phyloP scores from a whole-genome alignment of 2,113 vertebrate genomes.

The Myiozetetes cayanensis region DNA sequence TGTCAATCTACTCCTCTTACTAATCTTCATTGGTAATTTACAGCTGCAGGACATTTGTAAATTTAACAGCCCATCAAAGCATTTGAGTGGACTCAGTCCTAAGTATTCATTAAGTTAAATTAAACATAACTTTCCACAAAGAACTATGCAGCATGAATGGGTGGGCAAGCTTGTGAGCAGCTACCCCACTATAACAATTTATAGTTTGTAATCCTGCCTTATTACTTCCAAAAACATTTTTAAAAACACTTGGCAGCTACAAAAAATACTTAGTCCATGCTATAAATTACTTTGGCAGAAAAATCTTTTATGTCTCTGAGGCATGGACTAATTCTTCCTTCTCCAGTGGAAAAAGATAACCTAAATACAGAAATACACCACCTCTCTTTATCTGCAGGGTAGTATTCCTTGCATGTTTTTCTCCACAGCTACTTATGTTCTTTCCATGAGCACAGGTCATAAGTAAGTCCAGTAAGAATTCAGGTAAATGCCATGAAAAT shows the following conservation, averaged over 20 bases:
- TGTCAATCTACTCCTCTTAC: neutral
- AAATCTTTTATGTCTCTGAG: slow-evolving; percentile 52
- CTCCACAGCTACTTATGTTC: neutral
- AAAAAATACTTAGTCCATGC: slow-evolving; percentile 35
- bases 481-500: neutral
- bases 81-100: slow-evolving; percentile 49
- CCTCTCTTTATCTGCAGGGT: neutral
- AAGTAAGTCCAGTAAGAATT: neutral
- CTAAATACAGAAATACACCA: slow-evolving; percentile 4
- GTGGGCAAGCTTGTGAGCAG: slow-evolving; percentile 38
- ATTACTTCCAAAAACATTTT: slow-evolving; percentile 62
- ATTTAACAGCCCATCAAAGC: slow-evolving; percentile 74
- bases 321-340: slow-evolving; percentile 48
- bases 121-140: slow-evolving; percentile 70
- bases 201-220: slow-evolving; percentile 64
- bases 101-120: slow-evolving; percentile 67
- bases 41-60: slow-evolving; percentile 59
- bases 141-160: neutral
- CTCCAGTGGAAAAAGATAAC: slow-evolving; percentile 20
- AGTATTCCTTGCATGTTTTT: neutral
- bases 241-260: slow-evolving; percentile 3
- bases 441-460: neutral
- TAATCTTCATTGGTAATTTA: slow-evolving; percentile 64
- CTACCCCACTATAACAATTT: slow-evolving; percentile 48
- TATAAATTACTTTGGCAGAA: slow-evolving; percentile 58